These are phyloP conservation scores for Molorchus minor DNA, from an alignment of 2,888 invertebrate species.

Conservation along the genomic window DNA sequence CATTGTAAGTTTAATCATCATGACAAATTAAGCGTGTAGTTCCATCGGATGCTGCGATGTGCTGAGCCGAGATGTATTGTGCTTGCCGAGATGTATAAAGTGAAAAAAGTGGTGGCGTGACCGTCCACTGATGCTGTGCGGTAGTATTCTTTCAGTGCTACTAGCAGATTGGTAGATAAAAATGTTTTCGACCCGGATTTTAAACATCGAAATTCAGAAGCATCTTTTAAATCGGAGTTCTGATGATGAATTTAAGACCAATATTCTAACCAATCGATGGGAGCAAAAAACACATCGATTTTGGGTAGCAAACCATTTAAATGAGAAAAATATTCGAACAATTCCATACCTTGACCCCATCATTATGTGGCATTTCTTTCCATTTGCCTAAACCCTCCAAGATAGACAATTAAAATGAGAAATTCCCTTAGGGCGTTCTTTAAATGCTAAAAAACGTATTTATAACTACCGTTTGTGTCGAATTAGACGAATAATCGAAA, in stretches of 20 bases:
- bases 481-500: not conserved
- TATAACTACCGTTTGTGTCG: not conserved
- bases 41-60: not conserved
- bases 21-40: no score
- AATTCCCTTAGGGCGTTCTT: not conserved
- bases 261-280: not conserved
- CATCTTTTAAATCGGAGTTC: no score
- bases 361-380: not conserved
- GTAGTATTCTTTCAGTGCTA: not conserved
- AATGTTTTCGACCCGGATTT: no score
- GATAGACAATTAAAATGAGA: not conserved
- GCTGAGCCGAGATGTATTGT: no score
- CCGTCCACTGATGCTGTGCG: constrained; percentile 1
- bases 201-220: no score
- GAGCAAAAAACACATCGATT: not conserved
- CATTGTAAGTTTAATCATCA: no score
- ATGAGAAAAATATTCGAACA: no score
- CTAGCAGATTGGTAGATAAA: not conserved
- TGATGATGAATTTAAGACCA: no score
- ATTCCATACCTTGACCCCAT: no score
- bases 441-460: not conserved
- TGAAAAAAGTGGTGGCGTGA: not conserved
- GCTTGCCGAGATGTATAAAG: no score
- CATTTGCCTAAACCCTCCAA: no score
- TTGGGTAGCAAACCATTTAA: no score